Conservation (phyloP, 2,888 invertebrate species). For the Ochropacha duplaris region DNA sequence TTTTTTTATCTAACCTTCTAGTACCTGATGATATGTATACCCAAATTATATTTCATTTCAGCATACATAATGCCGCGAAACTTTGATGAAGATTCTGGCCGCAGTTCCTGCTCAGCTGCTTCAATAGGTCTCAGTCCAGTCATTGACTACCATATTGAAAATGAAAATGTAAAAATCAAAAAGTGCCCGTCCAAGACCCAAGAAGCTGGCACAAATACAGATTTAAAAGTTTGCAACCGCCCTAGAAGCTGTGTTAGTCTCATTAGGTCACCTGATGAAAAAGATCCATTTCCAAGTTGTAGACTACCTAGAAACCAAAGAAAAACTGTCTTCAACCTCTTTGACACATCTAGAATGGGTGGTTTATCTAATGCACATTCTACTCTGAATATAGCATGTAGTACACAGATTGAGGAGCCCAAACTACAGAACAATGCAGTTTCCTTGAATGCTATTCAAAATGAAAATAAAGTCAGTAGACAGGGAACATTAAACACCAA, state of each 20-base stretch:
- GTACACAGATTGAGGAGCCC: conserved; percentile 70
- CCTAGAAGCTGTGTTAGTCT: conserved; percentile 65
- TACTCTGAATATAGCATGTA: conserved; percentile 71
- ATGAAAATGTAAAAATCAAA: conserved; percentile 35
- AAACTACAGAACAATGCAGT: conserved; percentile 52
- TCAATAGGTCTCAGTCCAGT: conserved; percentile 66
- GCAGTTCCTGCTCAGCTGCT: conserved; percentile 76
- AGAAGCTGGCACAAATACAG: conserved; percentile 77
- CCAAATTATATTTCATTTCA: conserved; percentile 34
- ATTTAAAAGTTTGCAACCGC: conserved; percentile 72
- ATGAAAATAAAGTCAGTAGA: conserved; percentile 41
- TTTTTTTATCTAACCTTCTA: too few species aligned
- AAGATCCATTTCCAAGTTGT: conserved; percentile 75
- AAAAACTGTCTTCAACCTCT: conserved; percentile 62
- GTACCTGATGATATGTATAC: background rate
- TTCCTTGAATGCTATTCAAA: conserved; percentile 57
- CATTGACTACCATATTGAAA: conserved; percentile 46
- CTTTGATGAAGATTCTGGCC: conserved; percentile 77
- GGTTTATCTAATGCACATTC: conserved; percentile 76
- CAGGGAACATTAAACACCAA: conserved; percentile 36
- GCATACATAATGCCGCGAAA: conserved; percentile 59
- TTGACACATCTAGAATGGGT: conserved; percentile 64
- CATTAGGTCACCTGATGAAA: conserved; percentile 75
- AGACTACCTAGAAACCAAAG: conserved; percentile 53
- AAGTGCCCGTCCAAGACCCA: conserved; percentile 52